Percentiles rank a stretch among this genome's conserved stretches.
Conservation (phyloP, 2,113 vertebrate genomes). For the Burhinus bistriatus region DNA sequence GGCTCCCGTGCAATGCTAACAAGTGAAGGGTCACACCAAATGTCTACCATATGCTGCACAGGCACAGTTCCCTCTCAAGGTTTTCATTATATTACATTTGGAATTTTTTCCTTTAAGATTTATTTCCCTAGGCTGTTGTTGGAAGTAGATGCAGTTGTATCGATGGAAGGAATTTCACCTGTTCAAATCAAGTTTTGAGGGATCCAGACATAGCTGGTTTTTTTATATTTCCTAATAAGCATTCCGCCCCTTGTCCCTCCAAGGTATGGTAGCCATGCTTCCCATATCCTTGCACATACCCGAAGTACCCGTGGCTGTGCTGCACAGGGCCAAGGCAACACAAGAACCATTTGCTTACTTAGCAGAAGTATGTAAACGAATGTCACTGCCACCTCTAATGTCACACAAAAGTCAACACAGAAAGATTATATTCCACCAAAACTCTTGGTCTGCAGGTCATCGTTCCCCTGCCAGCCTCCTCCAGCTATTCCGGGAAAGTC, state of each 20-base stretch:
- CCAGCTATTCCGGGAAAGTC: slow-evolving; percentile 33
- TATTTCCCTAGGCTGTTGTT: not conserved
- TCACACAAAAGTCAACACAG: slow-evolving; percentile 64
- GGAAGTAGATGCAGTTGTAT: not conserved
- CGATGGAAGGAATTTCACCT: not conserved
- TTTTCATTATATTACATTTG: slow-evolving; percentile 31
- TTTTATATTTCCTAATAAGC: not conserved
- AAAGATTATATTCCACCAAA: slow-evolving; percentile 68
- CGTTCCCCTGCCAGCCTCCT: not conserved
- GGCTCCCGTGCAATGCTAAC: slow-evolving; percentile 59
- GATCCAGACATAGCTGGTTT: not conserved
- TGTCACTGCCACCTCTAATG: slow-evolving; percentile 45
- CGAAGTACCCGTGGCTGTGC: not conserved
- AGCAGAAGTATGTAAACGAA: slow-evolving; percentile 26
- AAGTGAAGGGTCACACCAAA: slow-evolving; percentile 64
- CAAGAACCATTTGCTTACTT: not conserved
- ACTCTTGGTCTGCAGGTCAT: slow-evolving; percentile 67
- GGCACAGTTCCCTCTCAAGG: slow-evolving; percentile 48
- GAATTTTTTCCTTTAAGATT: slow-evolving; percentile 21
- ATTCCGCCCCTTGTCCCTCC: not conserved
- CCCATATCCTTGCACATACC: not conserved
- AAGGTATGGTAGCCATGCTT: not conserved
- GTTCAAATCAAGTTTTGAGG: not conserved
- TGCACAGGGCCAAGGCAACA: not conserved
- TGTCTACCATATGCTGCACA: slow-evolving; percentile 57